These are phyloP conservation scores for Terebella lapidaria DNA, from an alignment of 2,888 invertebrate species.

Conservation along the genomic window DNA sequence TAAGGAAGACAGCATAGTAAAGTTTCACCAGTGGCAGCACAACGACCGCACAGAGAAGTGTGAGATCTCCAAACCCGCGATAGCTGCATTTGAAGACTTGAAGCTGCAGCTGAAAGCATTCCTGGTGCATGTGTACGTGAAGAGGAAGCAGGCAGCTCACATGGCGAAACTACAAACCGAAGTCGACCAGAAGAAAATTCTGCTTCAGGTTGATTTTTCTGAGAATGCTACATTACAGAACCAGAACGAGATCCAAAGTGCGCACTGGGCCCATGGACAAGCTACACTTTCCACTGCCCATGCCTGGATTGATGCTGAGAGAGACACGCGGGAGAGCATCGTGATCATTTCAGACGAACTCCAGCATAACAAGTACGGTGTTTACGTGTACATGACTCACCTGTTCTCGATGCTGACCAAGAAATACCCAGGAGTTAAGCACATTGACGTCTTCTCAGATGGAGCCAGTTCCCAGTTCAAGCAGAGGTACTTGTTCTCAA, in stretches of 20 bases:
- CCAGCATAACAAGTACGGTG: background rate
- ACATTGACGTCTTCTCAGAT: too few species aligned
- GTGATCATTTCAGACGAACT: background rate
- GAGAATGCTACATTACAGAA: constrained; percentile 10
- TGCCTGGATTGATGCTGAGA: background rate
- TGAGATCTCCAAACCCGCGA: background rate
- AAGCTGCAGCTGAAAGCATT: too few species aligned
- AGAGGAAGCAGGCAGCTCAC: background rate
- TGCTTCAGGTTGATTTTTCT: constrained; percentile 15
- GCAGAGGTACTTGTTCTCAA: too few species aligned
- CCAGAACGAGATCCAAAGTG: constrained; percentile 16
- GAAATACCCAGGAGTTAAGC: too few species aligned
- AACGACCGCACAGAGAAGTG: background rate
- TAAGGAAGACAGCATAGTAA: background rate
- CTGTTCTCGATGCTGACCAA: background rate
- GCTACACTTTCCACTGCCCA: background rate
- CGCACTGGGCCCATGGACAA: constrained; percentile 14
- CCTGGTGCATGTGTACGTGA: background rate
- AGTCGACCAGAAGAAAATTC: background rate
- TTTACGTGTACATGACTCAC: background rate
- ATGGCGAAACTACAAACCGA: background rate
- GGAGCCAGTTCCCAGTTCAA: too few species aligned
- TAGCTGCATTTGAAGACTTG: background rate
- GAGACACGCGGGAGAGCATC: background rate
- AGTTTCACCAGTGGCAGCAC: background rate